Evolutionary conservation across 2,888 invertebrate genomes (phyloP).

Genomic region (Cistogaster globosa): DNA sequence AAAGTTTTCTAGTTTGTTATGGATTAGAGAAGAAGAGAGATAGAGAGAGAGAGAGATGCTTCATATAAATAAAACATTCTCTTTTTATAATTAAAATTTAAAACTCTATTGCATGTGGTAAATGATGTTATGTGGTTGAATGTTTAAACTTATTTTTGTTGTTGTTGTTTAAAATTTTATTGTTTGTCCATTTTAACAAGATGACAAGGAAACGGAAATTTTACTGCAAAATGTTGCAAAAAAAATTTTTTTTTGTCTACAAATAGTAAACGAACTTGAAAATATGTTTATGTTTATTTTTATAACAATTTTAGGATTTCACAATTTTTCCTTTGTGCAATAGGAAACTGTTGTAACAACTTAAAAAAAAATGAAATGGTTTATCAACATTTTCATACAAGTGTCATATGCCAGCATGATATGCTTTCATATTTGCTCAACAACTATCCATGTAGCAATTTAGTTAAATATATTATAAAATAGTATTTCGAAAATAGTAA

Average conservation of each 20-base stretch:
- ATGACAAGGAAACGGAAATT: constrained; percentile 50
- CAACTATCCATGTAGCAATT: no score
- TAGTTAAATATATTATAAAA: no score
- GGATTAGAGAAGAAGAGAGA: background rate
- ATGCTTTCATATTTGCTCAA: background rate
- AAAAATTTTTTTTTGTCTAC: background rate
- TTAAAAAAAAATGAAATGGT: background rate
- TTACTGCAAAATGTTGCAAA: constrained; percentile 30
- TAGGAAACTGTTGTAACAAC: constrained; percentile 10
- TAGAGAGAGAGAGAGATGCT: no score
- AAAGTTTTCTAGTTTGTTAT: no score
- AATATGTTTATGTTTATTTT: background rate
- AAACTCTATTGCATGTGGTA: no score
- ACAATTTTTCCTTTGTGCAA: background rate
- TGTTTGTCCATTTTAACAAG: constrained; percentile 36
- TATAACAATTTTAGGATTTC: background rate
- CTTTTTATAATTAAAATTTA: no score
- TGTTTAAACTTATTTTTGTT: no score
- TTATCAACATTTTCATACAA: background rate
- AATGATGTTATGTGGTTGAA: no score
- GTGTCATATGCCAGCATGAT: background rate
- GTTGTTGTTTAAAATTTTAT: constrained; percentile 5
- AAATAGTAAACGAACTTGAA: background rate
- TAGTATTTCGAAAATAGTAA: no score
- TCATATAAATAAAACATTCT: no score